Evolutionary conservation across 1,140 invertebrate genomes (phyloP), one percentile per base, ranked within the genome.

Genomic region (Tribolium madens): DNA sequence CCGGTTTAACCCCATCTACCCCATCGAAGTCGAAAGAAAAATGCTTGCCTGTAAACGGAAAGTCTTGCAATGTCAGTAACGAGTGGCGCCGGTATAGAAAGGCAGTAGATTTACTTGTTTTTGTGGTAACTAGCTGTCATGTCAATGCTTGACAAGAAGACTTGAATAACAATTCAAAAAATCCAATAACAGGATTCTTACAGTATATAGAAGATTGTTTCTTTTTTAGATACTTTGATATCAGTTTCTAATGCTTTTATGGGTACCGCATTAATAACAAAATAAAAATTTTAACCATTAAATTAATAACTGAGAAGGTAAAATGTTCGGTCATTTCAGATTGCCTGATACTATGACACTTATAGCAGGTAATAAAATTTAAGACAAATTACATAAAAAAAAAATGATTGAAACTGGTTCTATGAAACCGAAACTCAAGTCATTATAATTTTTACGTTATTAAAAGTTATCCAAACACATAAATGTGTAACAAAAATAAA

Each of bases 111-210:
- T 80, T 78, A 78, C 79, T 78, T 76, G 79, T 80, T 80, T 80
- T 80, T 80, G 75, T 77, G 71, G 71, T 78, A 78, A 78, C 79
- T 78, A 78, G 79, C 76, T 80, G 79, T 80, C 79, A 80, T 75
- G 77, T 80, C 79, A 78, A 18, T 75, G 79, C 69, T 68, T 76
- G 78, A 72, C 70, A 80, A 76, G 77, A 72, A 73, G 60, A 74
- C 52, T 52, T 64, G 78, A 80, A 80, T 78, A 78, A 78, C 79
- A 80, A 80, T 78, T 78, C 26, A 78, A 80, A 80, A 79, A 80
- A 80, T 80, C 57, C 76, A 36, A 69, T 78, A 80, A 78, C 79
- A 80, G 77, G 77, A 80, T 80, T 80, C 79, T 78, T 79, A 75
- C 77, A 31, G 26, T 64, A 64, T 33, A 33, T 21, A 33, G 21